Evolutionary conservation across 1,140 invertebrate genomes (phyloP), one percentile per base, ranked within the genome.

Genomic region (Archivesica marissinica): DNA sequence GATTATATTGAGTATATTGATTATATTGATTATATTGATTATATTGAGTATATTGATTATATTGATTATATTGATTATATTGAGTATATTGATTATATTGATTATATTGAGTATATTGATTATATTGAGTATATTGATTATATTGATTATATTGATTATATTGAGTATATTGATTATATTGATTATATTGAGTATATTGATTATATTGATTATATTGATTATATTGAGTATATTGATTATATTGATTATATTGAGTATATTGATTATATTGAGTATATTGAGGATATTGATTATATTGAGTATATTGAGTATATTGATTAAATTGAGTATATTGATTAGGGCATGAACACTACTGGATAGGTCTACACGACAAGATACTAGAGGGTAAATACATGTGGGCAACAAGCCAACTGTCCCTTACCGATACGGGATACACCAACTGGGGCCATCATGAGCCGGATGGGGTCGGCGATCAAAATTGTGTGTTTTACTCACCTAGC

Each of bases 311-410:
- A 1, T 17, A 7, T 23, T 39, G 15, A n/a, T 44, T 23, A 20
- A 20, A 44, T 35, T 75, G 66, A n/a, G 39, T 23, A n/a, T n/a
- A 54, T 28, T 28, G 33, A 52, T 30, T 15, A 33, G 3, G 23
- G 13, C 2, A 0, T n/a, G 72, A 75, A 7, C 30, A 75, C 15
- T 75, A n/a, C 23, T 75, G 47, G 44, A 30, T 75, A 20, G 47
- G 72, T 9, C 30, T 52, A 6, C 11, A 7, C 11, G 72, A 75
- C 44, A 75, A 33, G 4, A 6, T 54, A n/a, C 25, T 75, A 2
- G 72, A 75, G 23, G 72, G 72, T 6, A 25, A 75, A 35, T 75
- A 44, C 15, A 13, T 75, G 20, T 75, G 72, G 72, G 47, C 13
- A 20, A 30, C 72, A 13, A 52, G 44, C 13, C 11, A 23, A 50